A percentile compares a stretch with the other conserved stretches of the same genome.
These are phyloP conservation scores for Labroides dimidiatus DNA, from an alignment of 2,797 vertebrate genomes.

Conservation along the genomic window DNA sequence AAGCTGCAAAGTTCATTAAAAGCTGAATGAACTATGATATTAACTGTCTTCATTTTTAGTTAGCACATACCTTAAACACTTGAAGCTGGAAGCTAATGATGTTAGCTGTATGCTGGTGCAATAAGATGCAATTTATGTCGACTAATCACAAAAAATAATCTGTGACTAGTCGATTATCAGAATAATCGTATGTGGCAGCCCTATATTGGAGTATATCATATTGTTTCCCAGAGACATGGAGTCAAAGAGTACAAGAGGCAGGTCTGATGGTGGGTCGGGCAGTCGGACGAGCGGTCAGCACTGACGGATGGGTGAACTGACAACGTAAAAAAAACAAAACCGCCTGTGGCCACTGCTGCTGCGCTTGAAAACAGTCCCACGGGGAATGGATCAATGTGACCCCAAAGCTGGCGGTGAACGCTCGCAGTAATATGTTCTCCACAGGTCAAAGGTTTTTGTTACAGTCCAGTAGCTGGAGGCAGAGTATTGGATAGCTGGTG, in stretches of 20 bases:
- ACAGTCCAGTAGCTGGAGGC: slow-evolving; percentile 61
- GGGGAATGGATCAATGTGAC: slow-evolving; percentile 61
- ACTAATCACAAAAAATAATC: too few species aligned
- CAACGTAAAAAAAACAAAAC: neutral
- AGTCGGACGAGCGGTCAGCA: neutral
- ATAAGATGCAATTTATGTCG: too few species aligned
- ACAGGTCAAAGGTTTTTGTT: slow-evolving; percentile 72
- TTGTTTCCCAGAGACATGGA: neutral
- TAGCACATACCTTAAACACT: too few species aligned
- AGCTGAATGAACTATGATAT: too few species aligned
- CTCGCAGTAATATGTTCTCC: slow-evolving; percentile 50
- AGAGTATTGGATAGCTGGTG: slow-evolving; percentile 44
- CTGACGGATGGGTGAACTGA: neutral
- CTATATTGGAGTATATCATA: neutral
- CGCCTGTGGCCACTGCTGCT: neutral
- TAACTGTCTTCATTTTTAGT: too few species aligned
- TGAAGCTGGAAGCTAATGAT: too few species aligned
- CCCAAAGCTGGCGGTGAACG: slow-evolving; percentile 46
- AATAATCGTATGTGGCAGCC: too few species aligned
- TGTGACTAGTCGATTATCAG: too few species aligned
- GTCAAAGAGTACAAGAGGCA: neutral
- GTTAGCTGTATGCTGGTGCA: too few species aligned
- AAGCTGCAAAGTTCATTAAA: too few species aligned
- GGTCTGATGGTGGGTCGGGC: neutral
- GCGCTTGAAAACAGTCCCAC: slow-evolving; percentile 14